A percentile compares a stretch with the other conserved stretches of the same genome.
Evolutionary conservation across 2,888 invertebrate species (phyloP).

Genomic region (Drosophila pseudotalamancana): DNA sequence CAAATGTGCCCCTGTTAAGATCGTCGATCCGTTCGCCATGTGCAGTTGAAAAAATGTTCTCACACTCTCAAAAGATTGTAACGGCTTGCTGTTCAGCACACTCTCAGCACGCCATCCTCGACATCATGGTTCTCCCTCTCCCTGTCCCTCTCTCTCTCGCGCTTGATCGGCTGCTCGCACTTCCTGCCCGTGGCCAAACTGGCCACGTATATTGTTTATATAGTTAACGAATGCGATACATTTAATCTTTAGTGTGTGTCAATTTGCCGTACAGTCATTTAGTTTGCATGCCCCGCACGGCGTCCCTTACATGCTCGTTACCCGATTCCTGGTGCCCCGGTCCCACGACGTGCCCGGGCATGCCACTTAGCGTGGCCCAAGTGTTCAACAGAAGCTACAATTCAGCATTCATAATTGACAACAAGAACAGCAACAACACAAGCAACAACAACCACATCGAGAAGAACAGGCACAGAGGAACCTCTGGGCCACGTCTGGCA

Average conservation of each 20-base stretch:
- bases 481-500: conserved; percentile 58
- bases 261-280: conserved; percentile 81
- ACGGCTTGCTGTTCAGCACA: conserved; percentile 75
- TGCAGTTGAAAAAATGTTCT: conserved; percentile 83
- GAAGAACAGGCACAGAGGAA: conserved; percentile 32
- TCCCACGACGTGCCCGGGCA: conserved; percentile 77
- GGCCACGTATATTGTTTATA: conserved; percentile 80
- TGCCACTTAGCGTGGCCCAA: conserved; percentile 78
- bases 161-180: conserved; percentile 47
- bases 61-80: conserved; percentile 81
- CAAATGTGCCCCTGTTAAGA: conserved; percentile 60
- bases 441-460: conserved; percentile 23
- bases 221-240: conserved; percentile 82
- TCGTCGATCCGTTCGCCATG: conserved; percentile 70
- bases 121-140: conserved; percentile 30
- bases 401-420: conserved; percentile 80
- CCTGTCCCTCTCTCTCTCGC: conserved; percentile 6
- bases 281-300: conserved; percentile 71
- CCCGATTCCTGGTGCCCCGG: conserved; percentile 40
- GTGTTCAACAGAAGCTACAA: conserved; percentile 83
- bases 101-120: conserved; percentile 71
- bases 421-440: conserved; percentile 51
- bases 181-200: conserved; percentile 67
- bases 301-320: conserved; percentile 41
- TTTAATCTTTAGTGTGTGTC: conserved; percentile 82